Conservation (phyloP, 2,797 vertebrate species). For the Presbytis comata region DNA sequence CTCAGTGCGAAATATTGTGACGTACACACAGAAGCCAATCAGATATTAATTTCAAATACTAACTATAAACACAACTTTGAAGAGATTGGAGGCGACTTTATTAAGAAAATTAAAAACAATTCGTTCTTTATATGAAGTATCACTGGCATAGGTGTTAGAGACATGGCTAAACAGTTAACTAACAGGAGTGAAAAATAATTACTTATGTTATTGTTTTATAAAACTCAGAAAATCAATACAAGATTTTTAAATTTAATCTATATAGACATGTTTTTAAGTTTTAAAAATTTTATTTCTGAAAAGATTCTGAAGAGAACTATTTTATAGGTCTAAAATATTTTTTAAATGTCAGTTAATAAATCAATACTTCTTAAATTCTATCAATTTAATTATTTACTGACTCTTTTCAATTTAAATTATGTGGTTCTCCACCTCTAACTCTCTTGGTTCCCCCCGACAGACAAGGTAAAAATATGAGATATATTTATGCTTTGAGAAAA, state of each 20-base stretch:
- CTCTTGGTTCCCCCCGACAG: neutral
- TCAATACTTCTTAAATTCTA: conserved; percentile 1
- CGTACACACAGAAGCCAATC: neutral
- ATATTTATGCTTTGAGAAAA: conserved; percentile 3
- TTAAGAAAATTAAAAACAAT: conserved; percentile 41
- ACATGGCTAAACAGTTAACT: neutral
- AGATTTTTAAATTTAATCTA: neutral
- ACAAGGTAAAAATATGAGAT: conserved; percentile 6
- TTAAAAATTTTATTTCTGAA: conserved; percentile 10
- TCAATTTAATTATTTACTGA: conserved; percentile 34
- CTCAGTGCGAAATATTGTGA: conserved; percentile 26
- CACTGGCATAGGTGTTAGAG: neutral
- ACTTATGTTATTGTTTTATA: neutral
- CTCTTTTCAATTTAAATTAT: neutral
- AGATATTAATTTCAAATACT: neutral
- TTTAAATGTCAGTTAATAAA: neutral
- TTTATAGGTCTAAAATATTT: neutral
- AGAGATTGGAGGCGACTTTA: neutral
- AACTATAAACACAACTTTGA: conserved; percentile 33
- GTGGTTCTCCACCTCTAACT: neutral
- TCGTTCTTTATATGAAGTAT: neutral
- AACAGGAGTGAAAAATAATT: neutral
- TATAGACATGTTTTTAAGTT: neutral
- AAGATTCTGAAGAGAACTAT: conserved; percentile 31
- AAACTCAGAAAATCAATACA: neutral